Evolutionary conservation across 2,888 invertebrate species (phyloP).

Genomic region (Terebella lapidaria): DNA sequence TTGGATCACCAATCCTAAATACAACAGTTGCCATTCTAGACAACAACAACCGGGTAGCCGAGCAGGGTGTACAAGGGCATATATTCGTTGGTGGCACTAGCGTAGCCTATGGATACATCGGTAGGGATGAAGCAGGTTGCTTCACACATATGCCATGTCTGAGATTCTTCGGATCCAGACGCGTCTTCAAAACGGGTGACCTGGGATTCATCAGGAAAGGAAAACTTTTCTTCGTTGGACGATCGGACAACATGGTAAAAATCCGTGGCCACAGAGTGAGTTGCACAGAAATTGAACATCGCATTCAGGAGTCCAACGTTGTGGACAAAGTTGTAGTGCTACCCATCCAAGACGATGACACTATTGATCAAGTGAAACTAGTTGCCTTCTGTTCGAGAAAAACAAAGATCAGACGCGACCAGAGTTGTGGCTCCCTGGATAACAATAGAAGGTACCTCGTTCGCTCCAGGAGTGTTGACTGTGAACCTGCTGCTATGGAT

Average conservation of each 20-base stretch:
- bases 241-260: conserved; percentile 68
- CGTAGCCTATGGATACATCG: conserved; percentile 70
- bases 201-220: conserved; percentile 70
- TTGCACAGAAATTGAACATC: conserved; percentile 71
- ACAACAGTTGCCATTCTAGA: conserved; percentile 76
- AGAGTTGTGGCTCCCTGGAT: neutral
- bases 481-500: neutral
- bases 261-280: conserved; percentile 74
- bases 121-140: conserved; percentile 62
- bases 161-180: neutral
- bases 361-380: neutral
- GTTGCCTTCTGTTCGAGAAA: neutral
- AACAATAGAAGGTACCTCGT: neutral
- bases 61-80: conserved; percentile 73
- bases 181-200: conserved; percentile 78
- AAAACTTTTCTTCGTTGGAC: conserved; percentile 67
- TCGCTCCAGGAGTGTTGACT: neutral
- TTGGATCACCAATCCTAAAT: conserved; percentile 77
- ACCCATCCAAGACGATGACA: neutral
- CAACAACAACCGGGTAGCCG: conserved; percentile 65
- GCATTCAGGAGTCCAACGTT: neutral
- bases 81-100: conserved; percentile 76
- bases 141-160: conserved; percentile 48
- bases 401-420: neutral
- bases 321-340: neutral